Percentiles rank a stretch among this genome's conserved stretches.
These are phyloP conservation scores for Spinus olivaceus DNA, from an alignment of 2,797 vertebrate species.

Conservation along the genomic window DNA sequence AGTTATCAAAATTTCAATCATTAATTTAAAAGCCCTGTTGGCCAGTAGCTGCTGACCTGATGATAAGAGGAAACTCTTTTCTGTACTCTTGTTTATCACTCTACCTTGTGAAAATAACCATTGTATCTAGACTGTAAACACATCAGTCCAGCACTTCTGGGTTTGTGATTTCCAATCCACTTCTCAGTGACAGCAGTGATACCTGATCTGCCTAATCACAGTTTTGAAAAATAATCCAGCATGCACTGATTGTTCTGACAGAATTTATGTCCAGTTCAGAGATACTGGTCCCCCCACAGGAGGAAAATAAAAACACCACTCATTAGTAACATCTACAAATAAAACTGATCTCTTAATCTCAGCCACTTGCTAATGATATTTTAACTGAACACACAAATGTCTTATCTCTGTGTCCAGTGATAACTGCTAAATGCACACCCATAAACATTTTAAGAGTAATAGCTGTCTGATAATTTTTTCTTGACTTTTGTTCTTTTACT, in stretches of 20 bases:
- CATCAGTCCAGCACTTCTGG: not conserved
- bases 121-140: not conserved
- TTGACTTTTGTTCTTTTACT: not conserved
- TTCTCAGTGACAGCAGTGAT: conserved; percentile 21
- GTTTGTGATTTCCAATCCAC: conserved; percentile 36
- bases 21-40: not conserved
- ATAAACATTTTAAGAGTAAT: not conserved
- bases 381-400: not conserved
- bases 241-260: not conserved
- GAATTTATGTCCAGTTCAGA: conserved; percentile 3
- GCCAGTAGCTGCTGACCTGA: not conserved
- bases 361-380: not conserved
- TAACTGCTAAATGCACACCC: not conserved
- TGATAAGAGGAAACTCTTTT: not conserved
- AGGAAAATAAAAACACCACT: not conserved
- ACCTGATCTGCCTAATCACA: not conserved
- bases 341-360: not conserved
- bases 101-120: not conserved
- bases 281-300: not conserved
- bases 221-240: conserved; percentile 14
- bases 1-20: not conserved
- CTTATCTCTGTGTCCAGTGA: not conserved
- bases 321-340: not conserved
- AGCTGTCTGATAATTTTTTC: not conserved
- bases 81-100: not conserved